Evolutionary conservation across 2,888 invertebrate species (phyloP), one percentile per base, ranked within the genome.

Genomic region (Agonopterix subpropinquella): DNA sequence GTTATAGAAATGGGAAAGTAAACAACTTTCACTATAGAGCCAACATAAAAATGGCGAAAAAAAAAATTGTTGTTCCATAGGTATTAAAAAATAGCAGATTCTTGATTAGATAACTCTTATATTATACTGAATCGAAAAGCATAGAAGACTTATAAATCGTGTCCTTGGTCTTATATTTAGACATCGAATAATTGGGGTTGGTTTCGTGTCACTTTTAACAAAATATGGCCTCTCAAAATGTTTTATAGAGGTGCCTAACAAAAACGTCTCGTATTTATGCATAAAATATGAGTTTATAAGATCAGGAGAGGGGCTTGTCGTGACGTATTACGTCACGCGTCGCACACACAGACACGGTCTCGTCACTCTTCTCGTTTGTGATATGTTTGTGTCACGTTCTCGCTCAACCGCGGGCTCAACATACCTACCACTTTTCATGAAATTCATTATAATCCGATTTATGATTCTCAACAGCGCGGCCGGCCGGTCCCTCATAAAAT

Each of bases 301-400:
- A 54, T 50, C 45, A 36, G 41, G 37, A 47, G 66, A 56, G 60
- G 64, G 66, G 73, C 28, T 2, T 43, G 45, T 41, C 49, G 52
- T 47, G 54, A 60, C 53, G 50, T 64, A 64, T 63, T 65, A 62
- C 62, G 64, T 43, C 42, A 18, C 41, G 41, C 35, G 11, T 11
- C 42, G 41, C 63, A 49, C 57, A 55, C 60, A 60, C 58, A 56
- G 28, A 28, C 28, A 53, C 55, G 62, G 58, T 55, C 62, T 64
- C 65, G 61, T 65, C 65, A 62, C 59, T 59, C 65, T 60, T 67
- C 61, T 64, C 64, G 63, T 71, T 70, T 72, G 67, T 68, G 65
- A 65, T 53, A 60, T 69, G 69, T 75, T 77, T 74, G 63, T 73
- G 78, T 78, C 79, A 77, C 77, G 74, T 75, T 67, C 61, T 57